Base-by-base conservation (phyloP, 2,888 invertebrate species). In the Mantis religiosa region DNA sequence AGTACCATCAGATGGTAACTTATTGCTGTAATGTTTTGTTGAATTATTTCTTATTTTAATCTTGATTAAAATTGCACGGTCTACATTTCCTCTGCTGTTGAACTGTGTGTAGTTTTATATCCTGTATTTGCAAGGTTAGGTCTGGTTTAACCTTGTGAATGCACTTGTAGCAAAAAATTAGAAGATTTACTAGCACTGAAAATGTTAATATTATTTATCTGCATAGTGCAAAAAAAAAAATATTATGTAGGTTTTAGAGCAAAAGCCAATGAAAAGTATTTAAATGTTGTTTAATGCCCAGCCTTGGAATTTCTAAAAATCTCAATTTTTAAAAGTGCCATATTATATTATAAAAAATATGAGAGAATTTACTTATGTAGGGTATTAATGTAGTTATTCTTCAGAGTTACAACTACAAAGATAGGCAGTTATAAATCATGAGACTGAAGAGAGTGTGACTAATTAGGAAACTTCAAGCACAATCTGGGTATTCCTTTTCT, bases 81-180 rank as follows among this genome's bases (percentile, higher is more conserved):
- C 82, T 82, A 87, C 87, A 82, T 82, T 87, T 87, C 87, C 87
- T 87, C 87, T 82, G 87, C 87, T 87, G 28, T 87, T 87, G 87
- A 87, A 87, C 54, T 86, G 86, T 81, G 71, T 30, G 81, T 86
- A 86, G 86, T 28, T 84, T 34, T 71, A 71, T 25, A 82, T 34
- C 30, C 82, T 34, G 34, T 28, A 82, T 86, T 81, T 86, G n/a
- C 30, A 20, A 28, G 86, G 86, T 81, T 86, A 12, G 81, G 7
- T 6, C 4, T 30, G 3, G 27, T 85, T 41, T 85, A 85, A 81
- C 28, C 81, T 86, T 81, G 81, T 86, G 30, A 82, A 87, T 34
- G 82, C 82, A 27, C 82, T 87, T n/a, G n/a, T 87, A 82, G 82
- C 25, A 30, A 87, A 82, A 82, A 34, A 87, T 81, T 82, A 82